Percentiles rank a stretch among this genome's conserved stretches.
phyloP scores from a whole-genome alignment of 2,113 vertebrate species.

The Tupaia chinensis region DNA sequence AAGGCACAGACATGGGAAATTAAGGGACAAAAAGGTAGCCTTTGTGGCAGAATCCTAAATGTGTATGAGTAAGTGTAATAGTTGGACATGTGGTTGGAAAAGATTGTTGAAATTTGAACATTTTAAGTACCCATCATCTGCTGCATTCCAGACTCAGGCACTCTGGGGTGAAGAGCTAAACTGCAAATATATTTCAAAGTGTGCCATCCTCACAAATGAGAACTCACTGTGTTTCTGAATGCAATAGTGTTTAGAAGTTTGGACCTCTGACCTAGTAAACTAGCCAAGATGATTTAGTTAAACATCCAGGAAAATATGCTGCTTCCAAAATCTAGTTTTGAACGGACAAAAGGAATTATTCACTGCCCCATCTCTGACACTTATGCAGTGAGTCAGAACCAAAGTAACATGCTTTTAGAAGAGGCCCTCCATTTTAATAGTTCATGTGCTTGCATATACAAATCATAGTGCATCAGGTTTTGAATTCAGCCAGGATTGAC shows the following conservation, averaged over 20 bases:
- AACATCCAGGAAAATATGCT: slow-evolving; percentile 30
- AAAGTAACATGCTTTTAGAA: not conserved
- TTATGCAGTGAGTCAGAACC: not conserved
- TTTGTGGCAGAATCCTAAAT: not conserved
- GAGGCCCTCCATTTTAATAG: not conserved
- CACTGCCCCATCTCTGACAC: not conserved
- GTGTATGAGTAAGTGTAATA: not conserved
- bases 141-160: not conserved
- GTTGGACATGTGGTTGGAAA: not conserved
- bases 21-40: not conserved
- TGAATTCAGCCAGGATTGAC: not conserved
- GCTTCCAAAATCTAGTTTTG: slow-evolving; percentile 32
- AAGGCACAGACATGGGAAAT: not conserved
- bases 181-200: slow-evolving; percentile 43
- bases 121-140: not conserved
- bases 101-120: not conserved
- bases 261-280: not conserved
- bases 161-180: not conserved
- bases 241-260: not conserved
- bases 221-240: slow-evolving; percentile 2
- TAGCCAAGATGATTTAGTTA: slow-evolving; percentile 39
- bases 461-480: not conserved
- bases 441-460: not conserved
- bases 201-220: not conserved
- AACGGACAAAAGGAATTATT: slow-evolving; percentile 50